These are phyloP conservation scores for Paramuricea clavata DNA, from an alignment of 92 coral and sea anemone genomes.

Conservation along the genomic window DNA sequence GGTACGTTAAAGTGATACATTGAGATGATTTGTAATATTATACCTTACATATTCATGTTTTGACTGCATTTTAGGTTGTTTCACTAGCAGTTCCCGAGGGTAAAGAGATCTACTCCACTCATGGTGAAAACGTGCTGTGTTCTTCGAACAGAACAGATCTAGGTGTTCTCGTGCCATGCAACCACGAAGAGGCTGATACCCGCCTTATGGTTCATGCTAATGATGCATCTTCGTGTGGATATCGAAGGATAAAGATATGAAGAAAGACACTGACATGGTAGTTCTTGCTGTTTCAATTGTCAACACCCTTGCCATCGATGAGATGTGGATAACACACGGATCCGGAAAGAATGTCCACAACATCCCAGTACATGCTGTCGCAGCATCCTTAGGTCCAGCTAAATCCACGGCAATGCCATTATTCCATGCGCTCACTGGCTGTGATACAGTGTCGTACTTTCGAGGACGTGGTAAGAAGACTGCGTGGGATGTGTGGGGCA, in stretches of 20 bases:
- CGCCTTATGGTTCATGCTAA: slow-evolving; percentile 75
- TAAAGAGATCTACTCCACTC: slow-evolving; percentile 72
- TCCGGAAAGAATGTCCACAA: slow-evolving; percentile 53
- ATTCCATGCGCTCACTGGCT: slow-evolving; percentile 78
- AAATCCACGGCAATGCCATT: slow-evolving; percentile 67
- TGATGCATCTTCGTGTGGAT: slow-evolving; percentile 62
- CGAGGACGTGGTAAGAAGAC: slow-evolving; percentile 69
- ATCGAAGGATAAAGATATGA: slow-evolving; percentile 57
- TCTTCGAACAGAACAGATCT: slow-evolving; percentile 18
- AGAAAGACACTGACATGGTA: slow-evolving; percentile 76
- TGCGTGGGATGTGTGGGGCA: slow-evolving; percentile 72
- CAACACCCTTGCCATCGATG: slow-evolving; percentile 42
- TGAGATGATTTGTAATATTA: too few relatives aligned
- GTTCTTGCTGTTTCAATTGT: slow-evolving; percentile 68
- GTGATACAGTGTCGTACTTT: slow-evolving; percentile 75
- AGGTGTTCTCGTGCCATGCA: slow-evolving; percentile 52
- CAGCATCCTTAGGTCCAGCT: slow-evolving; percentile 64
- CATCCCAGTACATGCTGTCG: slow-evolving; percentile 59
- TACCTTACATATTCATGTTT: too few relatives aligned
- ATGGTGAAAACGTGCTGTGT: slow-evolving; percentile 28
- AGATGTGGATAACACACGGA: slow-evolving; percentile 57
- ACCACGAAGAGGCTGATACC: slow-evolving; percentile 74
- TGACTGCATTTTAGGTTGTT: slow-evolving; percentile 69
- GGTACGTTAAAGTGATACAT: too few relatives aligned
- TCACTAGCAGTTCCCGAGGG: slow-evolving; percentile 70